Evolutionary conservation across 2,113 vertebrate genomes (phyloP), one percentile per base, ranked within the genome.

Genomic region (Mesocricetus auratus): DNA sequence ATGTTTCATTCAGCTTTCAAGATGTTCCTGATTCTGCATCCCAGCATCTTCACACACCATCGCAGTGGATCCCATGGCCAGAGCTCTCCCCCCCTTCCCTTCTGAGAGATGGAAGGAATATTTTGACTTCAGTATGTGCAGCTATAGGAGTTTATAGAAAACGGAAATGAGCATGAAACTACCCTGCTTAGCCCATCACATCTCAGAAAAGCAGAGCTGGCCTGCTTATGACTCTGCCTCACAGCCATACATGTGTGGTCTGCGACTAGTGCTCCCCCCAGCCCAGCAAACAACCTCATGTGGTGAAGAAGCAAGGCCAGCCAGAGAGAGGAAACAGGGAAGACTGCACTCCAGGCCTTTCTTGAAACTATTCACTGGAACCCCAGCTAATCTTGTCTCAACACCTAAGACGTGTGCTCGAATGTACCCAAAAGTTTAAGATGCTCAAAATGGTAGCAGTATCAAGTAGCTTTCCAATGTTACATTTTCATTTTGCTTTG

Each of bases 161-260:
- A 86, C 24, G 58, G 90, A 96, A 4, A 39, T 21, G 4, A 47
- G 73, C 91, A 93, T 3, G 74, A 16, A 22, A 93, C 26, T 71
- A 56, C 78, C 69, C 93, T 91, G 97, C 69, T 93, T 85, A 97
- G 83, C 56, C 64, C 90, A 92, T 95, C 66, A 91, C 97, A 81
- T 93, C 86, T 95, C 97, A 66, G 96, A 96, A 97, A 89, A 93
- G 64, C 58, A 53, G 15, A 98, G 39, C 96, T 0, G 10, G 3
- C 94, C 98, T 98, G 98, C 82, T 95, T 90, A 96, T 94, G 97
- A 95, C 91, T 96, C 97, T 89, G 98, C 95, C 97, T 56, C 47
- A 92, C 29, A 96, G 96, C 86, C 97, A 97, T 87, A 87, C 66
- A 96, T 94, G 94, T 58, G 26, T 78, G 71, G 91, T 97, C 98